These are phyloP conservation scores for Ranitomeya imitator DNA, from an alignment of 2,113 vertebrate species.

Conservation along the genomic window DNA sequence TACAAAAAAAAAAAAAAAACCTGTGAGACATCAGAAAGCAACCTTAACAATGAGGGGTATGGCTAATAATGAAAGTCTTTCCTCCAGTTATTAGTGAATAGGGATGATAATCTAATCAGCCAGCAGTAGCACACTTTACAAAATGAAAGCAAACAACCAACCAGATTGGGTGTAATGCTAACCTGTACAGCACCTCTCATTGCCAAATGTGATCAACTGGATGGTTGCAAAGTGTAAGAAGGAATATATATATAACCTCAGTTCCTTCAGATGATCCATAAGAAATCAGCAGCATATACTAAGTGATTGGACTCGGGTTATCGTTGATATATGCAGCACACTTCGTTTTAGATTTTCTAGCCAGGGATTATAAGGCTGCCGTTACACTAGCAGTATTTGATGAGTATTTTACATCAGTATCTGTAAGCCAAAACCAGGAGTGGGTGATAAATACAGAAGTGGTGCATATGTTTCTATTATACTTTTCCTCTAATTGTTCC, in stretches of 20 bases:
- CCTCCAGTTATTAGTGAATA: background rate
- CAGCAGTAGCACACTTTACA: background rate
- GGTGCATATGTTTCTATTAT: too few relatives aligned
- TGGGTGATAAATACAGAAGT: too few relatives aligned
- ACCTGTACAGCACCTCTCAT: background rate
- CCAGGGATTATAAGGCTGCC: too few relatives aligned
- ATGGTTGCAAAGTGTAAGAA: background rate
- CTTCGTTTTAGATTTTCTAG: background rate
- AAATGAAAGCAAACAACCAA: background rate
- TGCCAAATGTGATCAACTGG: background rate
- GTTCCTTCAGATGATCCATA: background rate
- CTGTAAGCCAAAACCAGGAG: too few relatives aligned
- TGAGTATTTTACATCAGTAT: too few relatives aligned
- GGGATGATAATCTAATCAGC: background rate
- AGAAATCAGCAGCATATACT: background rate
- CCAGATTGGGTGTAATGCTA: background rate
- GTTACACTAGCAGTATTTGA: too few relatives aligned
- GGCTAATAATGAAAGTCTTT: too few relatives aligned
- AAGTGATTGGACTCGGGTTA: background rate
- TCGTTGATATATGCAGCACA: background rate
- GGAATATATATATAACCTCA: background rate
- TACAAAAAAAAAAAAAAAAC: too few relatives aligned
- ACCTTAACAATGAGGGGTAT: too few relatives aligned
- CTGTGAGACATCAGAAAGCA: background rate
- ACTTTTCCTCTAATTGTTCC: too few relatives aligned